Evolutionary conservation across 37 sponge, comb jelly and placozoan species (phyloP).

Genomic region (Mnemiopsis leidyi): DNA sequence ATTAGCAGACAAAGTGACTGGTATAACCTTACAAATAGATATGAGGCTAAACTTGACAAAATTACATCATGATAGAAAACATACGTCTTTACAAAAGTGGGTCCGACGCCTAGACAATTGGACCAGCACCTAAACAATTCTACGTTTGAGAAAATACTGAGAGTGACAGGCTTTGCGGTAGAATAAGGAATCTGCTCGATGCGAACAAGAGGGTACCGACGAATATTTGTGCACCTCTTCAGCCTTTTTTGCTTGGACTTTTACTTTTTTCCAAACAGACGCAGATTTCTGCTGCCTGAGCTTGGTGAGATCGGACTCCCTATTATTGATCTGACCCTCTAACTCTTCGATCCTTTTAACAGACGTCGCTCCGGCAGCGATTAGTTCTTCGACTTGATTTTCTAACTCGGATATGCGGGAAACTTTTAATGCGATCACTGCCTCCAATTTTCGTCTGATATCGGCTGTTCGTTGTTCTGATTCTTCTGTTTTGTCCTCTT

Average conservation of each 20-base stretch:
- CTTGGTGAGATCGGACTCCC: background rate
- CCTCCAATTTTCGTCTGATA: conserved; percentile 10
- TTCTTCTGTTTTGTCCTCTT: background rate
- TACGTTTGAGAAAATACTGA: no score
- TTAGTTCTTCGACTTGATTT: background rate
- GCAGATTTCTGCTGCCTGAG: background rate
- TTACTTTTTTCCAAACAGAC: background rate
- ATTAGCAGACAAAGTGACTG: no score
- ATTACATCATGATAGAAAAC: no score
- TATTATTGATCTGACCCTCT: background rate
- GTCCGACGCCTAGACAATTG: no score
- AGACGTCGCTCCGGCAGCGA: background rate
- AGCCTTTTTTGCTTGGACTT: background rate
- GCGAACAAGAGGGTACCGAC: background rate
- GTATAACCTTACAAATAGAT: no score
- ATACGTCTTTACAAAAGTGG: no score
- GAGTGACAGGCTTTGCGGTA: no score
- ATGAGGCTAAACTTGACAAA: no score
- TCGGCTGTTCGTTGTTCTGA: background rate
- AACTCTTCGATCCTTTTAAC: background rate
- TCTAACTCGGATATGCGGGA: background rate
- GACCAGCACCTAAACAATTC: no score
- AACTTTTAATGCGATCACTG: conserved; percentile 9
- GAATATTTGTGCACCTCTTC: background rate
- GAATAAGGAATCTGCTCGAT: background rate